Evolutionary conservation across 2,113 vertebrate genomes (phyloP).

Genomic region (Theristicus caerulescens): DNA sequence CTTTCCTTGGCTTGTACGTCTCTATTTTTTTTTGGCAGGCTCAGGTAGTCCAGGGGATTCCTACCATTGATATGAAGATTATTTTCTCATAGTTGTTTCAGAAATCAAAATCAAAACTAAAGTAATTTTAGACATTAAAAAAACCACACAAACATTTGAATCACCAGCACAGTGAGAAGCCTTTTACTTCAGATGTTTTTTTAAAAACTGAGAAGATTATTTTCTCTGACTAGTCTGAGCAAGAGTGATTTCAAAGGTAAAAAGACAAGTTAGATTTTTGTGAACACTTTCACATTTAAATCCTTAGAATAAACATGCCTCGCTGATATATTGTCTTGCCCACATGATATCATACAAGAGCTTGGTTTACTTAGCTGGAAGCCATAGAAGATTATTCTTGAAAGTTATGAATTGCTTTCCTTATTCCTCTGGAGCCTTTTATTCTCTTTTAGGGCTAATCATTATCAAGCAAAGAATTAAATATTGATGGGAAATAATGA

Average conservation of each 20-base stretch:
- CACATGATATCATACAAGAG: background rate
- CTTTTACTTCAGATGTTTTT: background rate
- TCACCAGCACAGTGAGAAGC: background rate
- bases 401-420: background rate
- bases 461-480: slow-evolving; percentile 23
- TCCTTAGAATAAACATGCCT: background rate
- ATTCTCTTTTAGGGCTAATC: background rate
- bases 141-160: background rate
- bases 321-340: background rate
- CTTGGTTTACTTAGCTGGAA: slow-evolving; percentile 9
- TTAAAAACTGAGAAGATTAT: background rate
- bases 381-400: background rate
- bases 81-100: background rate
- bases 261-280: background rate
- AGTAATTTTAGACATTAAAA: background rate
- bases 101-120: background rate
- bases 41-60: background rate
- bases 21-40: background rate
- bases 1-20: background rate
- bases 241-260: background rate
- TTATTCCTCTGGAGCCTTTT: slow-evolving; percentile 8
- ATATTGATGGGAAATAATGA: slow-evolving; percentile 13
- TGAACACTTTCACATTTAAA: background rate
- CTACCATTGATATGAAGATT: background rate
- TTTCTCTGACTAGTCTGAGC: background rate